Base-by-base conservation (phyloP, 2,113 vertebrate species). In the Plestiodon gilberti region DNA sequence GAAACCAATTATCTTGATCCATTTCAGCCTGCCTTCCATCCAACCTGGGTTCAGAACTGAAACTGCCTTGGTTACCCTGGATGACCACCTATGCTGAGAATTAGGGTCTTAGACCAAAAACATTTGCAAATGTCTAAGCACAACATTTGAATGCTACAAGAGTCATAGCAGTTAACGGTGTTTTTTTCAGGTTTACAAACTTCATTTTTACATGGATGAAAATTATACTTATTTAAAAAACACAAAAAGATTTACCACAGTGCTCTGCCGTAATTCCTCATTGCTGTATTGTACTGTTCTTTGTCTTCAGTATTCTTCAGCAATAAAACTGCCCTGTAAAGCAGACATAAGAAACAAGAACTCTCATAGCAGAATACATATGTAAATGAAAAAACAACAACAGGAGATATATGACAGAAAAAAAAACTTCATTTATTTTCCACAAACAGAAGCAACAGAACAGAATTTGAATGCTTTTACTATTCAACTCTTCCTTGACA, bases 251-350 rank as follows among this genome's bases (percentile, higher is more conserved):
- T 94, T 97, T 97, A 99, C 99, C 98, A 98, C 55, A 99, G 96
- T 43, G 97, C 95, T 82, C 98, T 97, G 70, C 97, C 98, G 43
- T 98, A 99, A 94, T 97, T 96, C 89, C 97, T 97, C 69, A 98
- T 81, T 92, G 97, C 96, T 91, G 90, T 96, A 35, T 94, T 90
- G 43, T 98, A 96, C 81, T 94, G 92, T 43, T 98, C 97, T 83
- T 91, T 90, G 57, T 96, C 96, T 86, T 96, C 94, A 15, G 57
- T 91, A 78, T 94, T 94, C 92, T 96, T 96, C 83, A 99, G 95
- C 79, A 99, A 92, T 6, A 95, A 94, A 91, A 97, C 95, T 64
- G 97, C 98, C 94, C 99, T 99, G 92, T 88, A 91, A 92, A 92
- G 85, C 17, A 70, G 35, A 69, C 35, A 85, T 64, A 91, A 81